phyloP scores from a whole-genome alignment of 1,140 invertebrate genomes.

The Nasonia longicornis region DNA sequence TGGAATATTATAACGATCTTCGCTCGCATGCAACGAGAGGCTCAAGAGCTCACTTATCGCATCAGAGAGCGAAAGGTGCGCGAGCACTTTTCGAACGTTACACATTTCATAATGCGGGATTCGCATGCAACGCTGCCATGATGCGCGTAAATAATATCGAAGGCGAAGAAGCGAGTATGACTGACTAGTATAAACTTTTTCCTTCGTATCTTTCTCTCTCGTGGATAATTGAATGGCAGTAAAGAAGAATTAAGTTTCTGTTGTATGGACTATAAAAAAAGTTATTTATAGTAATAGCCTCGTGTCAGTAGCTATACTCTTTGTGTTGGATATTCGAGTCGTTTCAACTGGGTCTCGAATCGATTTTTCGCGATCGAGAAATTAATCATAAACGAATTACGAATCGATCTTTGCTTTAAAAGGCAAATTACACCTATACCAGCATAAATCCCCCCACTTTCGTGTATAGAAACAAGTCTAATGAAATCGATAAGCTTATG shows the following conservation, averaged over 20 bases:
- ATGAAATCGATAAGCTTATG: slow-evolving; percentile 35
- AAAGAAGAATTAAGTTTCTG: slow-evolving; percentile 24
- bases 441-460: too few species aligned
- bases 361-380: too few species aligned
- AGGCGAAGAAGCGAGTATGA: background rate
- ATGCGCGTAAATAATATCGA: slow-evolving; percentile 7
- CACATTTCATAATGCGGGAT: slow-evolving; percentile 19
- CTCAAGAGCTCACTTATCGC: background rate
- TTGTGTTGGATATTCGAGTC: too few species aligned
- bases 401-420: background rate
- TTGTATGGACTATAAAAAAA: slow-evolving; percentile 1
- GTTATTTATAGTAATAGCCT: background rate
- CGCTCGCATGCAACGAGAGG: background rate
- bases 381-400: too few species aligned
- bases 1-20: slow-evolving; percentile 29
- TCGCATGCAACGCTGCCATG: background rate
- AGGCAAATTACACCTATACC: slow-evolving; percentile 19
- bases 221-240: slow-evolving; percentile 4
- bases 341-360: too few species aligned
- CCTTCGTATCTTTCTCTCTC: background rate
- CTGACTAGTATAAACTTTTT: background rate
- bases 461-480: slow-evolving; percentile 27
- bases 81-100: background rate
- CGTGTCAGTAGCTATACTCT: too few species aligned
- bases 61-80: background rate